Percentiles rank a stretch among this genome's conserved stretches.
Conservation (phyloP, 2,888 invertebrate species). For the Athalia rosae region DNA sequence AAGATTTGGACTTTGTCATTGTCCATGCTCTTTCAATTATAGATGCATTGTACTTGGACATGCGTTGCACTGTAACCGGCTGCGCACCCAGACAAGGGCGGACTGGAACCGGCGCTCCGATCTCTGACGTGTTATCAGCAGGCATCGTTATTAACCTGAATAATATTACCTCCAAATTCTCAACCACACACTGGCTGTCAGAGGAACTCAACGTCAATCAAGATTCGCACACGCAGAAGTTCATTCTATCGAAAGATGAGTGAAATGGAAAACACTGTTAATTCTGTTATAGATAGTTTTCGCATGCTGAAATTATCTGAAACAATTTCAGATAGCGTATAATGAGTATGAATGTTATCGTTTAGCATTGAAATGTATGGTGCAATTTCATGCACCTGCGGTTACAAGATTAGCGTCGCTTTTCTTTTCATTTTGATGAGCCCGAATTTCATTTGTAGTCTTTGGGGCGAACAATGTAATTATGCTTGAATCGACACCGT, state of each 20-base stretch:
- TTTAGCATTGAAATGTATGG: neutral
- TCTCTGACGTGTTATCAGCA: conserved; percentile 16
- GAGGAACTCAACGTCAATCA: conserved; percentile 33
- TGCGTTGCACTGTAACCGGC: conserved; percentile 5
- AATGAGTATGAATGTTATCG: neutral
- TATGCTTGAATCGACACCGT: conserved; percentile 9
- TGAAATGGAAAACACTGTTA: conserved; percentile 24
- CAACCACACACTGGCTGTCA: neutral
- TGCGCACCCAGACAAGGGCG: neutral
- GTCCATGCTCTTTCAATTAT: neutral
- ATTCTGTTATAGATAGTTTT: conserved; percentile 18
- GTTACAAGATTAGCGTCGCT: too few species aligned
- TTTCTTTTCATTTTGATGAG: neutral
- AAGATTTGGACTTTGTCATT: neutral
- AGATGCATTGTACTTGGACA: conserved; percentile 12
- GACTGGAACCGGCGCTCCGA: neutral
- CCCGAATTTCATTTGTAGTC: neutral
- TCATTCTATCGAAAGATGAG: conserved; percentile 18
- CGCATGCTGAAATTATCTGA: neutral
- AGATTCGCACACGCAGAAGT: conserved; percentile 11
- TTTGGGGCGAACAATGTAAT: too few species aligned
- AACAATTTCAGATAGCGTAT: too few species aligned
- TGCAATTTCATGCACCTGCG: neutral
- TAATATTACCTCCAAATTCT: conserved; percentile 18
- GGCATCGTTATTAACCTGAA: conserved; percentile 28